Percentiles rank a stretch among this genome's conserved stretches.
Evolutionary conservation across 2,888 invertebrate species (phyloP).

Genomic region (Ischnura elegans): DNA sequence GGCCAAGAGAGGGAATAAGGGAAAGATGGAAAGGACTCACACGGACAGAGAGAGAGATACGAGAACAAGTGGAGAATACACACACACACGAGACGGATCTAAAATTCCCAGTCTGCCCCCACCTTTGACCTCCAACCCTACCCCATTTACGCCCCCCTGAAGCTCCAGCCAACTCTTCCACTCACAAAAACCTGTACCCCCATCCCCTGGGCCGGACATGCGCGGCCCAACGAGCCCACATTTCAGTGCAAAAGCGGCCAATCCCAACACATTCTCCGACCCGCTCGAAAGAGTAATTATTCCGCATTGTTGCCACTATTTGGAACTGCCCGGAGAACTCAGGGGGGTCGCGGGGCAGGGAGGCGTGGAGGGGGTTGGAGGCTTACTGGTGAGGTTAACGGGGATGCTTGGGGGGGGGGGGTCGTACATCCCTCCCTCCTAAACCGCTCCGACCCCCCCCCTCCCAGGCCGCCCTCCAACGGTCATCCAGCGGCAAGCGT

Average conservation of each 20-base stretch:
- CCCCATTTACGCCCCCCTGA: not conserved
- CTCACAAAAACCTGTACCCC: not conserved
- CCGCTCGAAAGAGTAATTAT: constrained; percentile 55
- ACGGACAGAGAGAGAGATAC: not conserved
- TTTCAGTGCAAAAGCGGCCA: constrained; percentile 44
- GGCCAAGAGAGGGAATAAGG: not conserved
- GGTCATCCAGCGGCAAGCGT: constrained; percentile 60
- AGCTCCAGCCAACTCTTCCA: not conserved
- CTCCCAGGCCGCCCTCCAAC: not conserved
- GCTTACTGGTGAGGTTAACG: not conserved
- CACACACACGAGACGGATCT: not conserved
- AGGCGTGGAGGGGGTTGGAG: not conserved
- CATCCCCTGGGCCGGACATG: not conserved
- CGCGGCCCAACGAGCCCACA: constrained; percentile 9
- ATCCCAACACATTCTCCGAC: constrained; percentile 44
- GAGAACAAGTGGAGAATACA: not conserved
- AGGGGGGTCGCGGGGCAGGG: not conserved
- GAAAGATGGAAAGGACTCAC: too few relatives aligned
- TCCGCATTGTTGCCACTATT: constrained; percentile 63
- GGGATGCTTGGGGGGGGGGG: not conserved
- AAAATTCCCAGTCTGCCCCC: not conserved
- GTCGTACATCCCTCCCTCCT: not conserved
- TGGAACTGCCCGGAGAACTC: constrained; percentile 4
- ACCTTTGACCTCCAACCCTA: not conserved
- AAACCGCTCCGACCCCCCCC: not conserved